These are phyloP conservation scores for Pogonocichla stellata DNA, from an alignment of 2,113 vertebrate species.

Conservation along the genomic window DNA sequence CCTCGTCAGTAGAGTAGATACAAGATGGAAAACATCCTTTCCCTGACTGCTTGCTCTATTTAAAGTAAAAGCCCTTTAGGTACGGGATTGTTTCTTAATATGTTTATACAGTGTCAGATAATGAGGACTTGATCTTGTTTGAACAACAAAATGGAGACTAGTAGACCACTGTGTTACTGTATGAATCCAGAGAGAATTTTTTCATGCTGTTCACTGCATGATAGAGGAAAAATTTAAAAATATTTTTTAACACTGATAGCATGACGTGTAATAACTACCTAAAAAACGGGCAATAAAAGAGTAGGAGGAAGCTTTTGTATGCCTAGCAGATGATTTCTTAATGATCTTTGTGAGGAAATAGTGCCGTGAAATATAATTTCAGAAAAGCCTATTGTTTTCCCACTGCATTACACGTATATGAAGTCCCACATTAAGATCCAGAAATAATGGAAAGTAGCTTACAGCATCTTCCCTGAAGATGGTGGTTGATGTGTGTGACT, in stretches of 20 bases:
- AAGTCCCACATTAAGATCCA: background rate
- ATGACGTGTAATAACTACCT: background rate
- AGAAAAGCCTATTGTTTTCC: background rate
- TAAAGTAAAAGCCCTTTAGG: background rate
- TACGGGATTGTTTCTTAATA: background rate
- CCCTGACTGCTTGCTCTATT: background rate
- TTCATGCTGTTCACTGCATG: background rate
- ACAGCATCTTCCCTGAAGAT: background rate
- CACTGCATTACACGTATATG: background rate
- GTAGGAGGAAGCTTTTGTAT: background rate
- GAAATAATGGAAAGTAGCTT: background rate
- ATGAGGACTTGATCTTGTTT: constrained; percentile 8
- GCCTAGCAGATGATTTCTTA: background rate
- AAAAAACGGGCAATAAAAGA: background rate
- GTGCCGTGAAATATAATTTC: background rate
- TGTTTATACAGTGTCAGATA: constrained; percentile 9
- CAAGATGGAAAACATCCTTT: background rate
- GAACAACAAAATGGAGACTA: background rate
- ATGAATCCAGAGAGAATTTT: background rate
- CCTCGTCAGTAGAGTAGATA: background rate
- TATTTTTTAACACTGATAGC: background rate
- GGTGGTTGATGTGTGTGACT: background rate
- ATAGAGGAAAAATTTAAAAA: background rate
- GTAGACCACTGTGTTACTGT: background rate
- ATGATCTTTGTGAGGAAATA: background rate